These are phyloP conservation scores for Perca flavescens DNA, from an alignment of 2,113 vertebrate genomes.

Conservation along the genomic window DNA sequence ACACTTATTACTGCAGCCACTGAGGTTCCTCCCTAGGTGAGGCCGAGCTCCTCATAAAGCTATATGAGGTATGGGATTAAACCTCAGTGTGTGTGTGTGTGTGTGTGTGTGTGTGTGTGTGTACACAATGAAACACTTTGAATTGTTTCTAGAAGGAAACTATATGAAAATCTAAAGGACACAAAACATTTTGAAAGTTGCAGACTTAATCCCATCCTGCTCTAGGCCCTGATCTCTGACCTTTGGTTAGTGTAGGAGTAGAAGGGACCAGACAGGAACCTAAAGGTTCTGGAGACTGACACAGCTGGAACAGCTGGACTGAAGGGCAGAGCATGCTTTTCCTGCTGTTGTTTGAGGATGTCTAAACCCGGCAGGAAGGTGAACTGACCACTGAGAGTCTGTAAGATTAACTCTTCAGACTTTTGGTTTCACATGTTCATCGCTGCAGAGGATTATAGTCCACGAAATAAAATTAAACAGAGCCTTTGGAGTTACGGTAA, in stretches of 20 bases:
- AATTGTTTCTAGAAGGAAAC: slow-evolving; percentile 3
- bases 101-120: no score
- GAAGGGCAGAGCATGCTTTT: not conserved
- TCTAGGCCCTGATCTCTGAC: not conserved
- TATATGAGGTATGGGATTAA: slow-evolving; percentile 56
- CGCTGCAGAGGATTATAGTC: no score
- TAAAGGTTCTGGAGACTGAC: no score
- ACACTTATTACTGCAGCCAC: slow-evolving; percentile 7
- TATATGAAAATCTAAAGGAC: not conserved
- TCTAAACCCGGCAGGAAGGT: not conserved
- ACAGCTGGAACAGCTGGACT: not conserved
- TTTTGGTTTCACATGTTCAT: no score
- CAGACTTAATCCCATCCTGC: not conserved
- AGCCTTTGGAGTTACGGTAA: no score
- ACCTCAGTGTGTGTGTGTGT: not conserved
- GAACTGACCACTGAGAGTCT: no score
- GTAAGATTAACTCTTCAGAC: no score
- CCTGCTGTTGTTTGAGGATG: not conserved
- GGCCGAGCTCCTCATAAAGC: slow-evolving; percentile 28
- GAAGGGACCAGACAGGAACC: not conserved
- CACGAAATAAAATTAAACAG: no score
- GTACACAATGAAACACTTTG: not conserved
- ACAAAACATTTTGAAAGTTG: not conserved
- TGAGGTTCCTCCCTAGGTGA: slow-evolving; percentile 35
- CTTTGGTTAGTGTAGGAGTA: not conserved